Evolutionary conservation across 2,888 invertebrate genomes (phyloP).

Genomic region (Heliconius charithonia): DNA sequence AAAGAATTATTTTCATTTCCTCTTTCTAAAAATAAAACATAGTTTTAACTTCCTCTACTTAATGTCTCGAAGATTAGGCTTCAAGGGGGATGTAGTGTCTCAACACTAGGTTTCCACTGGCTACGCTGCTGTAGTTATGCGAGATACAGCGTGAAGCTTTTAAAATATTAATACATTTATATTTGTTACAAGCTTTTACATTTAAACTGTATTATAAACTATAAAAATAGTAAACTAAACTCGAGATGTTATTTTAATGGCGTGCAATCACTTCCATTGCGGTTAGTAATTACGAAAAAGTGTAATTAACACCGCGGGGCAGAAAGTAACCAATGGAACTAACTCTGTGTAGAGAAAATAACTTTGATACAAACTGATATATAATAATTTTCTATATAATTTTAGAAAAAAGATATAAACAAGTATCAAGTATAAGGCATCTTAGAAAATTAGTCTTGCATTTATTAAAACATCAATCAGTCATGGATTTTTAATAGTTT

Average conservation of each 20-base stretch:
- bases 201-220: slow-evolving; percentile 9
- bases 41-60: background rate
- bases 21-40: background rate
- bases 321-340: slow-evolving; percentile 39
- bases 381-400: slow-evolving; percentile 14
- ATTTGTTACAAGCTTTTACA: background rate
- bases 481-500: background rate
- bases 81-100: too few species aligned
- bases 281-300: slow-evolving; percentile 46
- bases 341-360: background rate
- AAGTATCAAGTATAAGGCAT: background rate
- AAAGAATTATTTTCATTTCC: background rate
- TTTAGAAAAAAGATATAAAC: background rate
- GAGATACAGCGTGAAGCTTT: background rate
- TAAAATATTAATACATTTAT: background rate
- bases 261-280: slow-evolving; percentile 40
- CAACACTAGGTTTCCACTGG: background rate
- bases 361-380: slow-evolving; percentile 5
- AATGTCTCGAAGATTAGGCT: too few species aligned
- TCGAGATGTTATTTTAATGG: slow-evolving; percentile 40
- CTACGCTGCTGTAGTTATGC: background rate
- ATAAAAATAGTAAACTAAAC: slow-evolving; percentile 24
- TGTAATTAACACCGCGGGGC: slow-evolving; percentile 45
- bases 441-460: background rate
- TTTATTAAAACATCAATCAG: background rate